Base-by-base conservation (phyloP, 2,113 vertebrate genomes). In the Prinia subflava region DNA sequence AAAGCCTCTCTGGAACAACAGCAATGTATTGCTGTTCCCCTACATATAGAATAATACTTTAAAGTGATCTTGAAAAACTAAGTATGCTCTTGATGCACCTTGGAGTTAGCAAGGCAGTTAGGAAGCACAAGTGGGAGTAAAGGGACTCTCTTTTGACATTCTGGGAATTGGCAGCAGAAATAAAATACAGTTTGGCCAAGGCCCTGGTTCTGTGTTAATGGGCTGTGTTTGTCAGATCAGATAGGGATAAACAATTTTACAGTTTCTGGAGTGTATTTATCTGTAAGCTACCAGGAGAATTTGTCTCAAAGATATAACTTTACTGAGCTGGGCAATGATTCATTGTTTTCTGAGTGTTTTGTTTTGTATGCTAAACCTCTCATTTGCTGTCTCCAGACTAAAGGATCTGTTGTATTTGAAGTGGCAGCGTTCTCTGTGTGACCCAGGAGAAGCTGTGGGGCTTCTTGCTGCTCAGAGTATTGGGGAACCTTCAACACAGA, bases 401-500 rank as follows among this genome's bases (percentile, higher is more conserved):
- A 98, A 96, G 62, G 97, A 98, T 37, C 97, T 99, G 92, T 89
- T 99, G 71, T 98, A 98, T 94, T 98, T 99, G 22, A 99, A 99
- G 96, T 99, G 99, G 99, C 99, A 99, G 96, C 98, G 98, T 13
- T 98, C 99, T 0, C 98, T 99, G 13, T 99, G 99, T 89, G 99
- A 99, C 68, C 99, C 99, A 0, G 99, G 99, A 4, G 99, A 99
- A 91, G 99, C 99, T 1, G 99, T 99, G 86, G 99, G 99, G 27
- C 98, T 99, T 52, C 98, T 99, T 91, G 99, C 99, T 2, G 99
- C 99, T 85, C 99, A 99, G 98, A 99, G 99, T 94, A 99, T 99
- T 13, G 99, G 99, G 2, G 99, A 99, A 31, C 99, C 99, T 42
- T 99, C 99, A 92, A 99, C 99, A 15, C 99, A 99, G 98, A 99